These are phyloP conservation scores for Pristionchus exspectatus DNA, from an alignment of 2,888 invertebrate species.

Conservation along the genomic window DNA sequence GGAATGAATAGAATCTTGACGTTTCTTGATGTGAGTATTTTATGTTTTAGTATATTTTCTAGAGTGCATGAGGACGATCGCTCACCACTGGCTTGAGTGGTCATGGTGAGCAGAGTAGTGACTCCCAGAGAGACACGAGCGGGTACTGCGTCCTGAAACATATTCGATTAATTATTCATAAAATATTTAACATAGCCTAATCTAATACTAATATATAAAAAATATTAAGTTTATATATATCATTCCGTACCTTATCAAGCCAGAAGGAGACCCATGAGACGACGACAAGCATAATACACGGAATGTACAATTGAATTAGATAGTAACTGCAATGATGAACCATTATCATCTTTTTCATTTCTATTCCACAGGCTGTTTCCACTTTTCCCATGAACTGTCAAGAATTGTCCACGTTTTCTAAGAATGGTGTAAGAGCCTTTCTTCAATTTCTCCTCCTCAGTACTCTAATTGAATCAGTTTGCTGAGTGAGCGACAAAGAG, in stretches of 20 bases:
- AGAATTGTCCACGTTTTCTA: background rate
- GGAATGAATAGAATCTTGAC: too few relatives aligned
- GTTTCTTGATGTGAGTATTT: too few relatives aligned
- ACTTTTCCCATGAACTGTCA: background rate
- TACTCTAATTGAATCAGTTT: slow-evolving; percentile 13
- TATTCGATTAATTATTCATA: too few relatives aligned
- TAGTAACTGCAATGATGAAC: slow-evolving; percentile 73
- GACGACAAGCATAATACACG: slow-evolving; percentile 93
- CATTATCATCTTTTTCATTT: background rate
- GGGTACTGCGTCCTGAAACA: slow-evolving; percentile 75
- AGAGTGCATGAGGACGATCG: background rate
- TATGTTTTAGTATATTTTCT: too few relatives aligned
- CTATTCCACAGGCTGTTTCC: background rate
- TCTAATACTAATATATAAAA: too few relatives aligned
- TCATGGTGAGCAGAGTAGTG: slow-evolving; percentile 77
- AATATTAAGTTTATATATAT: too few relatives aligned
- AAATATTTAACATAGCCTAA: too few relatives aligned
- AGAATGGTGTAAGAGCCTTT: background rate
- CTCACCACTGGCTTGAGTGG: slow-evolving; percentile 73
- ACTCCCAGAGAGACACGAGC: slow-evolving; percentile 79
- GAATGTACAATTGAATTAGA: slow-evolving; percentile 93
- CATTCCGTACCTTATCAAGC: slow-evolving; percentile 78
- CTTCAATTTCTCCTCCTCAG: background rate
- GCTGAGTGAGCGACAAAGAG: slow-evolving; percentile 36
- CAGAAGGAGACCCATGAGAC: slow-evolving; percentile 78